Base-by-base conservation (phyloP, 2,113 vertebrate genomes). In the Zapus hudsonius region DNA sequence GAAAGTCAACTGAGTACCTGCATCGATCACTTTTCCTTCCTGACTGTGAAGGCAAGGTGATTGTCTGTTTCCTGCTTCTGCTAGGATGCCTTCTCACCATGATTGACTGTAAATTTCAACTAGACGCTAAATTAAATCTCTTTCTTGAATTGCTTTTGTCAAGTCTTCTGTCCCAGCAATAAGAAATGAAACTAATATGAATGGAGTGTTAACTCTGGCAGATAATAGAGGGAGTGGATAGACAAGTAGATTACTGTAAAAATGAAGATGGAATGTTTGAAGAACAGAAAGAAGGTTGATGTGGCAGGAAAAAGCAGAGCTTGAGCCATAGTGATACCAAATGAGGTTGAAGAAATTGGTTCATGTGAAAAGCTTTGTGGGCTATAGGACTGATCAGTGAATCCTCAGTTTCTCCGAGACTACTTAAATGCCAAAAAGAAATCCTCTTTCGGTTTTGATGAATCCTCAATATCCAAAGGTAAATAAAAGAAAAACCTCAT, bases 351-450 rank as follows among this genome's bases (percentile, higher is more conserved):
- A n/a, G n/a, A n/a, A n/a, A n/a, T n/a, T n/a, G n/a, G n/a, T n/a
- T n/a, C n/a, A n/a, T n/a, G n/a, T n/a, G n/a, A n/a, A n/a, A 63
- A 33, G 4, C 15, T 84, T 42, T 84, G 1, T 6, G 4, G 1
- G 31, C 2, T 6, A 61, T 16, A 81, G 59, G n/a, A n/a, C n/a
- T 7, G 61, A 61, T 40, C 59, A 44, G 57, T 40, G 31, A 79
- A 70, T 61, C 63, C 22, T 5, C 16, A 52, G 11, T 70, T 72
- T 76, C 64, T 29, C 36, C 73, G 11, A 36, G 36, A 84, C 13
- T 81, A 59, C 29, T 84, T 69, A 91, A 82, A 55, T 61, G 29
- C 70, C 42, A 79, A 84, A 76, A 92, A 47, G 4, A 70, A 73
- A 42, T 17, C 7, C 2, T 15, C 16, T 80, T 33, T 80, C 23